Evolutionary conservation across 1,140 invertebrate species (phyloP), one percentile per base, ranked within the genome.

Genomic region (Drosophila sulfurigaster): DNA sequence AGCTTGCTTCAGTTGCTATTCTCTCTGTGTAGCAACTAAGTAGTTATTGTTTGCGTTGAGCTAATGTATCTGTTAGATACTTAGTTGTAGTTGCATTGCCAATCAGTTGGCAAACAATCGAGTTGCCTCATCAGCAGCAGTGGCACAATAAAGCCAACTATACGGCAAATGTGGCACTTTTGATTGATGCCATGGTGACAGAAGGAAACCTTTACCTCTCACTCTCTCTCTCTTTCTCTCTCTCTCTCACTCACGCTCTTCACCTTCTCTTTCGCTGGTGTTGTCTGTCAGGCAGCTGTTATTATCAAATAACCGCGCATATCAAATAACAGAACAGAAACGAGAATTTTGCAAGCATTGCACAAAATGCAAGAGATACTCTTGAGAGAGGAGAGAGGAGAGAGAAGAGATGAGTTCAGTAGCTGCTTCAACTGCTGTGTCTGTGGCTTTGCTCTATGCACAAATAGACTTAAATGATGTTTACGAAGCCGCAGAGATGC

Each of bases 261-360:
- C 41, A 7, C 41, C 5, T 41, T 5, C 41, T 15, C 16, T 15
- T 20, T 16, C 48, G 32, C 5, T 51, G 15, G 1, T 48, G 1
- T 13, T 20, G 32, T 43, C 35, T 10, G 20, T 69, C 52, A 60
- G 57, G 62, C 83, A 88, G 82, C 72, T 87, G 83, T 87, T 88
- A 88, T 87, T 88, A 87, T 88, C 83, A 83, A 88, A 88, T 83
- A 87, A 83, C 69, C 80, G 80, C 83, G 85, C 78, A 87, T 87
- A 87, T 87, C 83, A 88, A 88, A 87, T 87, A 88, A 88, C 83
- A 83, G 75, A 63, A 54, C 72, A 83, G 20, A 25, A 25, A 3
- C 20, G 20, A 25, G 66, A 87, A 83, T 75, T 57, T 88, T 80
- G 83, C 86, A 51, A 66, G 77, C 69, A 57, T 59, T 59, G 82